A percentile compares a stretch with the other conserved stretches of the same genome.
Evolutionary conservation across 2,888 invertebrate species (phyloP).

Genomic region (Cataglyphis altisquamis): DNA sequence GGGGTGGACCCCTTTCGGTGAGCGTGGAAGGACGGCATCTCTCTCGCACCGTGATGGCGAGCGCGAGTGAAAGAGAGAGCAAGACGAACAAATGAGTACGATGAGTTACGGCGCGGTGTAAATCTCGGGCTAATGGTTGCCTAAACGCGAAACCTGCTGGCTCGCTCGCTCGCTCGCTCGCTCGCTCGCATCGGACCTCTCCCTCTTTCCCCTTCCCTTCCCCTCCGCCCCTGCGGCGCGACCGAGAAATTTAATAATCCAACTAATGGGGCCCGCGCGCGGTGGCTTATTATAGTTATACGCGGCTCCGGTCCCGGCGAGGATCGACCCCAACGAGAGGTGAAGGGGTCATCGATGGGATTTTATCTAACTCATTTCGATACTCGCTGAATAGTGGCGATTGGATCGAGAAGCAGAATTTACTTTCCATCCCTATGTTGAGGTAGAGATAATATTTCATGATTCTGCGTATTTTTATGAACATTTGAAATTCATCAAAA

Average conservation of each 20-base stretch:
- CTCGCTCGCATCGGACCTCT: conserved; percentile 41
- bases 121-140: conserved; percentile 86
- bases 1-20: conserved; percentile 58
- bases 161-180: conserved; percentile 56
- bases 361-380: conserved; percentile 44
- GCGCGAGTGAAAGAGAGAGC: conserved; percentile 68
- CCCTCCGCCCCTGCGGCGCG: conserved; percentile 70
- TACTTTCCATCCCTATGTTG: neutral
- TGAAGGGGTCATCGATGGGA: conserved; percentile 43
- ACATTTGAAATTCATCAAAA: neutral
- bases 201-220: conserved; percentile 50
- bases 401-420: neutral
- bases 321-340: conserved; percentile 36
- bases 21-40: conserved; percentile 62
- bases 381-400: neutral
- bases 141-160: conserved; percentile 86
- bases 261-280: conserved; percentile 84
- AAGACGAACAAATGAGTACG: conserved; percentile 85
- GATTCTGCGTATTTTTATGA: conserved; percentile 1
- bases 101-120: conserved; percentile 86
- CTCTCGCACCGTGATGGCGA: conserved; percentile 54
- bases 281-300: conserved; percentile 83
- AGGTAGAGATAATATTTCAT: neutral
- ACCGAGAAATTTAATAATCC: conserved; percentile 86
- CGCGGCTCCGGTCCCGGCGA: conserved; percentile 41